A percentile compares a stretch with the other conserved stretches of the same genome.
Conservation (phyloP, 2,888 invertebrate genomes). For the Ormyrus thymus region DNA sequence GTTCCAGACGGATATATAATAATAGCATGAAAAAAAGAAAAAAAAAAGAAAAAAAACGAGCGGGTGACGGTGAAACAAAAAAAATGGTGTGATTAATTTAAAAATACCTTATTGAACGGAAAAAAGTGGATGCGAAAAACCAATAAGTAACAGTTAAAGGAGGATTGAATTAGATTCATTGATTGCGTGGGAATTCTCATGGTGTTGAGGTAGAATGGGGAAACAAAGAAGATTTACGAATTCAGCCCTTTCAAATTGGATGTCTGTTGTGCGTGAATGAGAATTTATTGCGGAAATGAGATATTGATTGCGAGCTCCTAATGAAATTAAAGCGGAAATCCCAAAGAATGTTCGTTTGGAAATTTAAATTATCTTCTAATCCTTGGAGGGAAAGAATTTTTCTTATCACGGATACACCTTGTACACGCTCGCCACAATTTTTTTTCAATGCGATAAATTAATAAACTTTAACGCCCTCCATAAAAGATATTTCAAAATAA, state of each 20-base stretch:
- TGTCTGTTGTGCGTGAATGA: background rate
- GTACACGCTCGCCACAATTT: too few relatives aligned
- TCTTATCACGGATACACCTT: too few relatives aligned
- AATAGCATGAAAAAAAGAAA: too few relatives aligned
- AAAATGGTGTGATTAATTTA: too few relatives aligned
- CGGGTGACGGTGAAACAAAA: too few relatives aligned
- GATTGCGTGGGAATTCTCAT: constrained; percentile 13
- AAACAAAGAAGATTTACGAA: constrained; percentile 22
- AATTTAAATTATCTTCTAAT: background rate
- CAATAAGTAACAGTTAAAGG: background rate
- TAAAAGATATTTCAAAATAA: too few relatives aligned
- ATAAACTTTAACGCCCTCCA: too few relatives aligned
- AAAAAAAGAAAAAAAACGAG: too few relatives aligned
- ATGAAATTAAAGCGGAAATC: background rate
- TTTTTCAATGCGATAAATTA: too few relatives aligned
- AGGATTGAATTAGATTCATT: constrained; percentile 20
- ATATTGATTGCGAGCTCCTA: background rate
- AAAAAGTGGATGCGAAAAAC: too few relatives aligned
- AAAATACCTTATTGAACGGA: too few relatives aligned
- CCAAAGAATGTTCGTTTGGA: background rate
- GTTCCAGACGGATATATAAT: background rate
- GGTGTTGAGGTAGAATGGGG: background rate
- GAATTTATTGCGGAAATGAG: constrained; percentile 7
- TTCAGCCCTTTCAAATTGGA: background rate
- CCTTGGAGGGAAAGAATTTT: too few relatives aligned